Percentiles rank a stretch among this genome's conserved stretches.
Evolutionary conservation across 2,797 vertebrate genomes (phyloP).

Genomic region (Syngnathus acus): DNA sequence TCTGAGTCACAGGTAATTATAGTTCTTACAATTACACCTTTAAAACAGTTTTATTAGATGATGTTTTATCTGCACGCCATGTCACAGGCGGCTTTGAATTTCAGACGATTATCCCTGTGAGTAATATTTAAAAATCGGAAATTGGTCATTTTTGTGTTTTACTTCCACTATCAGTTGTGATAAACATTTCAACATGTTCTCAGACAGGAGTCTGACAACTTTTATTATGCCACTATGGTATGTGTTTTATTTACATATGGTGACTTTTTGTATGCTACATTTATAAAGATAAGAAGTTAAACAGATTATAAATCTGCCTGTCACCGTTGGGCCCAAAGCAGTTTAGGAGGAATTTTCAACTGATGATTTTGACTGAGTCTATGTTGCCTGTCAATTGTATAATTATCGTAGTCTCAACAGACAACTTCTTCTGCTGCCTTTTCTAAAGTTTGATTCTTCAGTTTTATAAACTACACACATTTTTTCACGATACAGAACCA

Average conservation of each 20-base stretch:
- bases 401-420: background rate
- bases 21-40: slow-evolving; percentile 21
- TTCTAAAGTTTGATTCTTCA: background rate
- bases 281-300: background rate
- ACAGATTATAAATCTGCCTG: background rate
- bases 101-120: background rate
- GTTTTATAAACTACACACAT: background rate
- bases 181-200: background rate
- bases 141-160: no score
- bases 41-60: slow-evolving; percentile 12
- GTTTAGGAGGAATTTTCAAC: background rate
- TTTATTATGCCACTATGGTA: no score
- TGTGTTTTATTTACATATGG: background rate
- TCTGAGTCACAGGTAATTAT: slow-evolving; percentile 34
- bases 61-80: slow-evolving; percentile 10
- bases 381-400: background rate
- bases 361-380: background rate
- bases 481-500: background rate
- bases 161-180: background rate
- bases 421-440: background rate
- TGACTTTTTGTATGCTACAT: background rate
- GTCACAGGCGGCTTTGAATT: slow-evolving; percentile 1
- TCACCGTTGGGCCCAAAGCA: background rate
- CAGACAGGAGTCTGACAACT: background rate
- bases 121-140: background rate